These are phyloP conservation scores for Maniola jurtina DNA, from an alignment of 1,140 invertebrate genomes.

Conservation along the genomic window DNA sequence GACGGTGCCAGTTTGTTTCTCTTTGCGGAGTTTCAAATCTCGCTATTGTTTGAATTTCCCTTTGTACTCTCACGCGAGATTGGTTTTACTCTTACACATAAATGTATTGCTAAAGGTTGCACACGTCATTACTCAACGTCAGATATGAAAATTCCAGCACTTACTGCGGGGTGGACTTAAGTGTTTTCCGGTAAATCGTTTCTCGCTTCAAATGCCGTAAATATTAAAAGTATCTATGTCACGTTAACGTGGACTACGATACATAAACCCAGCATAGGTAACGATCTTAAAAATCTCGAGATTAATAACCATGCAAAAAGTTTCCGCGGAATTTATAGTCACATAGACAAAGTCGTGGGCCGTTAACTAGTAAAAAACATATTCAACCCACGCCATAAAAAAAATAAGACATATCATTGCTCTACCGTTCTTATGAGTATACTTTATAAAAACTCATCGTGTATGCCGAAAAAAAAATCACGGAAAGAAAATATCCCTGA, in stretches of 20 bases:
- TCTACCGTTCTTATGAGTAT: background rate
- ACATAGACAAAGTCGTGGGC: too few relatives aligned
- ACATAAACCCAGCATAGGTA: too few relatives aligned
- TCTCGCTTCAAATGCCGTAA: slow-evolving; percentile 33
- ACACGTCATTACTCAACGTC: slow-evolving; percentile 70
- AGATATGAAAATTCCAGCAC: slow-evolving; percentile 63
- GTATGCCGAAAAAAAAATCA: slow-evolving; percentile 51
- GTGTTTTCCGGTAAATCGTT: slow-evolving; percentile 62
- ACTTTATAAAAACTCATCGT: slow-evolving; percentile 14
- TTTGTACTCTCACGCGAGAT: slow-evolving; percentile 53
- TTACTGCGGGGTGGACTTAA: slow-evolving; percentile 56
- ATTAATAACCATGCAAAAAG: too few relatives aligned
- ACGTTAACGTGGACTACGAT: too few relatives aligned
- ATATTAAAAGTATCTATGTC: background rate
- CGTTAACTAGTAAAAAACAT: too few relatives aligned
- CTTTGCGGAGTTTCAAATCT: slow-evolving; percentile 38
- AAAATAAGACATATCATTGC: background rate
- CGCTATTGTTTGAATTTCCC: slow-evolving; percentile 50
- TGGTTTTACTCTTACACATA: slow-evolving; percentile 62
- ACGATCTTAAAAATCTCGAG: too few relatives aligned
- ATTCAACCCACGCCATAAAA: background rate
- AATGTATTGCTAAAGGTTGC: slow-evolving; percentile 69
- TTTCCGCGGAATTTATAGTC: too few relatives aligned
- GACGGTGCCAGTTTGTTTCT: slow-evolving; percentile 27
- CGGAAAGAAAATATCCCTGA: slow-evolving; percentile 63